Conservation (phyloP, 2,888 invertebrate genomes). For the Neoascia interrupta region DNA sequence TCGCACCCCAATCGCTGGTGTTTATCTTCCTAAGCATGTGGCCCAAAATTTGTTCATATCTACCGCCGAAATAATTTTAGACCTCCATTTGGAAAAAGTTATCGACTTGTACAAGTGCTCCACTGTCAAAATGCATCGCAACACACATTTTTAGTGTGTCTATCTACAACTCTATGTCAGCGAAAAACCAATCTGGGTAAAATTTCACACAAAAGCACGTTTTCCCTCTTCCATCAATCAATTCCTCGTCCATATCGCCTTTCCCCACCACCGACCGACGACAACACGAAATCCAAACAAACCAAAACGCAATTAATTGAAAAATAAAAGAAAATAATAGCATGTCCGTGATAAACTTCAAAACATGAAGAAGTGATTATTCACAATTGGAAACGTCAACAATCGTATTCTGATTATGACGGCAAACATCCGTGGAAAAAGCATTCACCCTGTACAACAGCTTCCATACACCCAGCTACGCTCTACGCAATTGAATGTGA, state of each 20-base stretch:
- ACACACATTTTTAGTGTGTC: no score
- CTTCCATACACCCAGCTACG: no score
- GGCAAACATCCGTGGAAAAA: conserved; percentile 30
- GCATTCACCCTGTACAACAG: background rate
- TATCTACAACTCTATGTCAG: no score
- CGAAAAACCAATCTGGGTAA: conserved; percentile 8
- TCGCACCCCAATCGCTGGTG: no score
- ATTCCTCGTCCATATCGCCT: background rate
- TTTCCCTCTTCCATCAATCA: conserved; percentile 6
- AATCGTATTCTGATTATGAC: conserved; percentile 40
- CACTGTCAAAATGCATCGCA: no score
- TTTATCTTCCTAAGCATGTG: no score
- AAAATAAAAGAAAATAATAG: conserved; percentile 16
- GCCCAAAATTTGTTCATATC: no score
- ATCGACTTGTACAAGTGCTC: no score
- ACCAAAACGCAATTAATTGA: conserved; percentile 34
- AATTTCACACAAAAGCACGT: background rate
- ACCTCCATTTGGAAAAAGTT: no score
- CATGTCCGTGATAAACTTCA: conserved; percentile 30
- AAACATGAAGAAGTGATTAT: conserved; percentile 59
- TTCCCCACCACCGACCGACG: background rate
- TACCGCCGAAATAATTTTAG: no score
- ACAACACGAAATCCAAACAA: background rate
- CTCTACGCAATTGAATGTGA: no score
- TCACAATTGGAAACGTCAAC: conserved; percentile 59